These are phyloP conservation scores for Dromiciops gliroides DNA, from an alignment of 2,113 vertebrate genomes.

Conservation along the genomic window DNA sequence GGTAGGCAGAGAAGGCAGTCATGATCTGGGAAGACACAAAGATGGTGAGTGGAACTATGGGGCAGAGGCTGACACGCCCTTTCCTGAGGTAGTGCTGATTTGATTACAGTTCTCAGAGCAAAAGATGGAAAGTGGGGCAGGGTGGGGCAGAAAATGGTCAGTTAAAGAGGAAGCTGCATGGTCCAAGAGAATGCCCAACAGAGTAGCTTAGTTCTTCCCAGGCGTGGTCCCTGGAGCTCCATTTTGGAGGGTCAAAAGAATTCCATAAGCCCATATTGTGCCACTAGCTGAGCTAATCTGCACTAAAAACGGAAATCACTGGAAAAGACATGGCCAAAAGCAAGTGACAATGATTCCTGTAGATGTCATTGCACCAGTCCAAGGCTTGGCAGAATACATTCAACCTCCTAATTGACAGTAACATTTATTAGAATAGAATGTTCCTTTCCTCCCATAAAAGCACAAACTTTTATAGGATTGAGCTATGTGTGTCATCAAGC, in stretches of 20 bases:
- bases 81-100: neutral
- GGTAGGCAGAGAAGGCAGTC: neutral
- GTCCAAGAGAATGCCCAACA: neutral
- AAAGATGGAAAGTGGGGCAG: neutral
- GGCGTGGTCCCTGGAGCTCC: neutral
- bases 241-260: neutral
- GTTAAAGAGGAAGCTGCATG: neutral
- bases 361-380: neutral
- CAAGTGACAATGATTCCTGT: accelerated
- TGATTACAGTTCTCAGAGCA: neutral
- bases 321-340: neutral
- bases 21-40: neutral
- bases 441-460: neutral
- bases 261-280: neutral
- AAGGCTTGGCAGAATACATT: too few species aligned
- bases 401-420: neutral
- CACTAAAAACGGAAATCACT: neutral
- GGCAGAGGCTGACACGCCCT: neutral
- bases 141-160: neutral
- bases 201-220: neutral
- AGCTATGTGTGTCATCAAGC: neutral
- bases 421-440: neutral
- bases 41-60: neutral
- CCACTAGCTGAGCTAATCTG: neutral
- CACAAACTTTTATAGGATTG: neutral